Evolutionary conservation across 1,140 invertebrate genomes (phyloP), one percentile per base, ranked within the genome.

Genomic region (Aricia agestis): DNA sequence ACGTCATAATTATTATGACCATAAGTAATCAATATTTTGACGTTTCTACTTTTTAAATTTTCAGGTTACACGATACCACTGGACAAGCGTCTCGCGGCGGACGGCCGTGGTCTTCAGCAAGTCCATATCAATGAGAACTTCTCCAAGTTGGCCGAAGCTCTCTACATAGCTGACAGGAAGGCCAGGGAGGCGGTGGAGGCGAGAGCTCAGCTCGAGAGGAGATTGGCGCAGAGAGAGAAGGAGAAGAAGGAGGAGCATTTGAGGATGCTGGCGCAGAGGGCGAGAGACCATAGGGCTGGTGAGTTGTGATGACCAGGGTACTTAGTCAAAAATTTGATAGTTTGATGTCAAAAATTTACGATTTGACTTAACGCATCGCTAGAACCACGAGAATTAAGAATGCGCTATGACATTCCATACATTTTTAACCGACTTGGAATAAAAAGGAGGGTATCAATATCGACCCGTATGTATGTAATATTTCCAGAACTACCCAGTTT

Each of bases 101-200:
- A 99, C 92, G 99, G 99, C 0, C 93, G 99, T 66, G 99, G 99
- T 10, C 92, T 99, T 0, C 99, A 99, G 82, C 98, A 98, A 86
- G 96, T 97, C 17, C 99, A 99, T 82, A 98, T 99, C 68, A 99
- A 99, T 86, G 99, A 99, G 90, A 99, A 99, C 85, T 99, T 99
- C 93, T 98, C 98, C 0, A 99, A 99, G 88, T 92, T 99, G 45
- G 97, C 99, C 0, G 99, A 99, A 90, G 97, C 99, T 6, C 88
- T 99, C 17, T 99, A 99, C 83, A 99, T 99, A 80, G 98, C 99
- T 36, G 99, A 99, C 86, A 94, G 99, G 87, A 99, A 99, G 92
- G 98, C 98, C 0, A 92, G 98, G 71, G 98, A 99, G 92, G 97
- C 97, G 65, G 98, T 99, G 0, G 98, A 99, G 89, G 97, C 97